phyloP scores from a whole-genome alignment of 2,888 invertebrate species.

The Euspilapteryx auroguttella region DNA sequence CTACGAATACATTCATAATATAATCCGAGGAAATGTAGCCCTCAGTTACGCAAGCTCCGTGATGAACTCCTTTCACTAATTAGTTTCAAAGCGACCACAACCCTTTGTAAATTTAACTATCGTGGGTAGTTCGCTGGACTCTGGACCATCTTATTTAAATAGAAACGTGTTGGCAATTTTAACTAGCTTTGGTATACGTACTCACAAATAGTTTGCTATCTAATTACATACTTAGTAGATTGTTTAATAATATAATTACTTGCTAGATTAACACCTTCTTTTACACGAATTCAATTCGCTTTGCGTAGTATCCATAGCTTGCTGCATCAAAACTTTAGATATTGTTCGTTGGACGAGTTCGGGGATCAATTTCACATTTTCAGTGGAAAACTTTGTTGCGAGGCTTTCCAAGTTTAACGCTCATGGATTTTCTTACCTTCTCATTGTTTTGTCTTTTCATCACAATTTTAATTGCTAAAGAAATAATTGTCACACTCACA shows the following conservation, averaged over 20 bases:
- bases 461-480: no score
- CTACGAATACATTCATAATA: not conserved
- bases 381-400: no score
- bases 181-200: slow-evolving; percentile 29
- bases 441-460: no score
- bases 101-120: slow-evolving; percentile 52
- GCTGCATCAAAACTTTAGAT: slow-evolving; percentile 54
- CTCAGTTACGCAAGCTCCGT: slow-evolving; percentile 33
- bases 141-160: slow-evolving; percentile 38
- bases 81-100: slow-evolving; percentile 53
- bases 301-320: slow-evolving; percentile 56
- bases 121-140: slow-evolving; percentile 37
- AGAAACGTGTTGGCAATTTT: slow-evolving; percentile 36
- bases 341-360: slow-evolving; percentile 13
- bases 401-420: not conserved
- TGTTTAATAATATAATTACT: slow-evolving; percentile 33
- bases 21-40: slow-evolving; percentile 35
- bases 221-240: slow-evolving; percentile 21
- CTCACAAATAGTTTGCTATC: slow-evolving; percentile 33
- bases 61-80: slow-evolving; percentile 40
- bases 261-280: slow-evolving; percentile 17
- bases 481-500: no score
- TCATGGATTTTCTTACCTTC: not conserved
- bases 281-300: slow-evolving; percentile 18
- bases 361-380: slow-evolving; percentile 22